Evolutionary conservation across 2,797 vertebrate species (phyloP).

Genomic region (Gymnoscopelus microlampas): DNA sequence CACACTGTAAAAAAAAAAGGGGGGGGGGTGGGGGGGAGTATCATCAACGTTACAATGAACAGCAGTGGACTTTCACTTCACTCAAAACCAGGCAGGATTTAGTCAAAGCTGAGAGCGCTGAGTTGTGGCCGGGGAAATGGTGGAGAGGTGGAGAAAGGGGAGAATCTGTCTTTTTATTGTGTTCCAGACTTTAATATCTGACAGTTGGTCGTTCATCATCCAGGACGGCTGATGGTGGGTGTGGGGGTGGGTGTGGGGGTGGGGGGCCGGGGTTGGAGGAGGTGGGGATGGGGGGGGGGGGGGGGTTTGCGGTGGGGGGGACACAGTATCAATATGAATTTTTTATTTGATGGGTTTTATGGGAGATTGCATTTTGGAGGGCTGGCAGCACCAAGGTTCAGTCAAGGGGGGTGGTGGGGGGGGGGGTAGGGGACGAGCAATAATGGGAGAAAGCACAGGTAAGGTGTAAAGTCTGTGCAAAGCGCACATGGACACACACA

Average conservation of each 20-base stretch:
- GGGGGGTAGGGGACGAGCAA: conserved; percentile 25
- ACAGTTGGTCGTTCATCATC: conserved; percentile 76
- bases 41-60: not conserved
- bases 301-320: conserved; percentile 32
- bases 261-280: conserved; percentile 33
- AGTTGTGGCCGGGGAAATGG: conserved; percentile 30
- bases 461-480: conserved; percentile 38
- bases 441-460: conserved; percentile 28
- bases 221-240: conserved; percentile 58
- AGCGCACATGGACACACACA: conserved; percentile 6
- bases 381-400: conserved; percentile 67
- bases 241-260: conserved; percentile 52
- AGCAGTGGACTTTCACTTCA: not conserved
- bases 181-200: conserved; percentile 77
- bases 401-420: conserved; percentile 26
- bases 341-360: conserved; percentile 81
- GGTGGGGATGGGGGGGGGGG: conserved; percentile 52
- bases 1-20: too few relatives aligned
- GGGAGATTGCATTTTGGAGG: conserved; percentile 75
- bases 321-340: conserved; percentile 77
- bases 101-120: conserved; percentile 24
- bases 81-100: conserved; percentile 22
- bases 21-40: not conserved
- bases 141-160: conserved; percentile 28
- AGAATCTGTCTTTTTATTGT: conserved; percentile 66